Percentiles rank a stretch among this genome's conserved stretches.
These are phyloP conservation scores for Saiga tatarica DNA, from an alignment of 2,113 vertebrate species.

Conservation along the genomic window DNA sequence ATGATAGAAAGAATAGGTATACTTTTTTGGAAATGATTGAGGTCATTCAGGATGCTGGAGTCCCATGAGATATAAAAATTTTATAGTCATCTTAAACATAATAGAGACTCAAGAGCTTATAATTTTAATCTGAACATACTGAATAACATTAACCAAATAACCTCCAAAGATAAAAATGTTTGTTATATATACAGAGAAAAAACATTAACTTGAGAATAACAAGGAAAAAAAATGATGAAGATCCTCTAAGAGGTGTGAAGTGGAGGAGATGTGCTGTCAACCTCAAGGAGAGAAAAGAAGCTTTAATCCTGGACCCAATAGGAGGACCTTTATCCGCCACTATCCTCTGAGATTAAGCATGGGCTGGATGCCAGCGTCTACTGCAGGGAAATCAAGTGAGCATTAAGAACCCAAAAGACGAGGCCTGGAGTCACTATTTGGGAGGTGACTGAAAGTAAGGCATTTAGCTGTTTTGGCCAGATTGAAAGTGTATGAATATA, in stretches of 20 bases:
- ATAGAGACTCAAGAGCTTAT: neutral
- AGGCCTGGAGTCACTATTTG: slow-evolving; percentile 35
- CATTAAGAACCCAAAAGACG: slow-evolving; percentile 50
- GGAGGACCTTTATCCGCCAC: slow-evolving; percentile 25
- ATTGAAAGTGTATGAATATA: neutral
- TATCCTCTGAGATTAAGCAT: slow-evolving; percentile 36
- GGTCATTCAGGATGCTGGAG: neutral
- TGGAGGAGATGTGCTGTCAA: neutral
- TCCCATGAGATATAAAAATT: neutral
- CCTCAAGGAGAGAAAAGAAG: neutral
- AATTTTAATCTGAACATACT: slow-evolving; percentile 7
- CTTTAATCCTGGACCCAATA: neutral
- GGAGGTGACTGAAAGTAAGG: slow-evolving; percentile 28
- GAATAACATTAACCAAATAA: neutral
- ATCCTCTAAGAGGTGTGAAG: neutral
- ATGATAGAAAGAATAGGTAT: neutral
- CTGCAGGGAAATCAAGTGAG: slow-evolving; percentile 44
- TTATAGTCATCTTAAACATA: neutral
- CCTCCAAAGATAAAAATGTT: neutral
- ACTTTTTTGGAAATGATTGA: neutral
- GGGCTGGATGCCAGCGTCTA: slow-evolving; percentile 12
- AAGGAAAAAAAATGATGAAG: neutral
- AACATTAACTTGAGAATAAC: neutral
- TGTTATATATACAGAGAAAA: neutral
- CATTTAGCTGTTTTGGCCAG: slow-evolving; percentile 20